Conservation (phyloP, 2,113 vertebrate species). For the Bubalus kerabau region DNA sequence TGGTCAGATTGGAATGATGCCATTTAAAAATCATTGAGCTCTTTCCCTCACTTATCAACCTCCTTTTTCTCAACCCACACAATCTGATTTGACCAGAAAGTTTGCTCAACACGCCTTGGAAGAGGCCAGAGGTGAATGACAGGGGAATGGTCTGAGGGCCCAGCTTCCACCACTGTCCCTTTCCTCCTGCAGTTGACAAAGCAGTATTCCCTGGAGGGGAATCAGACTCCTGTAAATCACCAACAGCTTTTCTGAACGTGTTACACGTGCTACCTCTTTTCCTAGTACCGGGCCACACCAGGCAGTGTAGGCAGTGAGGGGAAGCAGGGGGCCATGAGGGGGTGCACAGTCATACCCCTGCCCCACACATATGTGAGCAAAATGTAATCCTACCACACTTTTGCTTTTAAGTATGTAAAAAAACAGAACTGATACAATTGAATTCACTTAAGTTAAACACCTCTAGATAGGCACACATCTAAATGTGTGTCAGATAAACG, state of each 20-base stretch:
- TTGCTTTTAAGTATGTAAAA: constrained; percentile 21
- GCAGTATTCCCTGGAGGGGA: neutral
- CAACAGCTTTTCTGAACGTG: neutral
- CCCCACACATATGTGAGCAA: neutral
- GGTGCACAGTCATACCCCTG: neutral
- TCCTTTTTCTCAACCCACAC: neutral
- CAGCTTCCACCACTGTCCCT: neutral
- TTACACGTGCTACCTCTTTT: neutral
- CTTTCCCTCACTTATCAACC: neutral
- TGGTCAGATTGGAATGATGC: neutral
- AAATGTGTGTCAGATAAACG: neutral
- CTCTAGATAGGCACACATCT: neutral
- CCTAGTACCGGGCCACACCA: neutral
- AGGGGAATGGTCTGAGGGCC: neutral
- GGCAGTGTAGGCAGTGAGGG: neutral
- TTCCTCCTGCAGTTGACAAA: neutral
- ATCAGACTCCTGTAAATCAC: neutral
- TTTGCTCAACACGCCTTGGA: neutral
- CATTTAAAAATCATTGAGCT: neutral
- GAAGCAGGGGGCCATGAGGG: neutral
- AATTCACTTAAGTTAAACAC: constrained; percentile 3
- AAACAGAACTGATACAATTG: neutral
- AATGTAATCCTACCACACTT: constrained; percentile 4
- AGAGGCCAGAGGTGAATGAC: neutral
- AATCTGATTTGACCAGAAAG: neutral